Percentiles rank a stretch among this genome's conserved stretches.
Conservation (phyloP, 1,140 invertebrate genomes). For the Heliothis virescens region DNA sequence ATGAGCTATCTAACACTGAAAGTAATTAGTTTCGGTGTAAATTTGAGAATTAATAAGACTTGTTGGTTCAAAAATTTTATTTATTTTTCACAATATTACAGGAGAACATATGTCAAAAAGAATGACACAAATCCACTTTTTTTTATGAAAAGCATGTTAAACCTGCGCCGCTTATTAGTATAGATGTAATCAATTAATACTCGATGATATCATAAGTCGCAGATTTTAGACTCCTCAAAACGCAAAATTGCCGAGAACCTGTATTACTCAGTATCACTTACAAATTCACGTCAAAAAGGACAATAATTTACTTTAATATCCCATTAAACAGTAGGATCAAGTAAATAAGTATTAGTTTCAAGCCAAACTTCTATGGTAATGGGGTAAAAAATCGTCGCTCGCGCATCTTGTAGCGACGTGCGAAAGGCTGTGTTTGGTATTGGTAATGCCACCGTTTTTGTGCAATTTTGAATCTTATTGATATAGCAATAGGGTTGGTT, state of each 20-base stretch:
- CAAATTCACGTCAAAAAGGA: conserved; percentile 10
- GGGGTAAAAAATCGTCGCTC: conserved; percentile 17
- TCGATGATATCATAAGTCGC: not conserved
- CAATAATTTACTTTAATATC: conserved; percentile 9
- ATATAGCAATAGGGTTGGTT: not conserved
- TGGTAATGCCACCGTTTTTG: not conserved
- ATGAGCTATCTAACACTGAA: too few relatives aligned
- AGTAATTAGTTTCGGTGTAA: too few relatives aligned
- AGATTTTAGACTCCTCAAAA: not conserved
- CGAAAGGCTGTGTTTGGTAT: not conserved
- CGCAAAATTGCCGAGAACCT: not conserved
- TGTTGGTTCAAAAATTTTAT: too few relatives aligned
- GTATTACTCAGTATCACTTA: not conserved
- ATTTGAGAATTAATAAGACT: too few relatives aligned
- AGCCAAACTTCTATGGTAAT: conserved; percentile 39
- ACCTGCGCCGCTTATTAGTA: too few relatives aligned
- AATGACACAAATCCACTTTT: too few relatives aligned
- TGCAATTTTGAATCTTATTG: not conserved
- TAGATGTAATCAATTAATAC: too few relatives aligned
- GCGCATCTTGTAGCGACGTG: conserved; percentile 21
- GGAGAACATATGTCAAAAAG: too few relatives aligned
- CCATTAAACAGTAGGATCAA: conserved; percentile 24
- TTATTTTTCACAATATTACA: too few relatives aligned
- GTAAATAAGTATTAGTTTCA: conserved; percentile 44
- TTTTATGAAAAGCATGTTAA: too few relatives aligned